These are phyloP conservation scores for human DNA, from an alignment of 2,113 vertebrate species.

Conservation along the genomic window GRCh38 chr15:95497001-95497500, in stretches of 20 bases:
- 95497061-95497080: not conserved
- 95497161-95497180: constrained; percentile 59
- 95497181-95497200: constrained; percentile 32
- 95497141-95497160: constrained; percentile 10
- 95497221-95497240: constrained; percentile 60
- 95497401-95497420: not conserved
- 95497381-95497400: not conserved
- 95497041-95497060: not conserved
- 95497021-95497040: no score
- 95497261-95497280: constrained; percentile 21
- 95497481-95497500: not conserved
- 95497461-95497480: not conserved
- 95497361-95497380: not conserved
- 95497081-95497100: not conserved
- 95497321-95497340: accelerated
- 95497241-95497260: constrained; percentile 70
- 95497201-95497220: constrained; percentile 59
- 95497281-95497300: not conserved
- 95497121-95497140: not conserved
- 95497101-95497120: not conserved
- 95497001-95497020: not conserved
- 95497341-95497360: not conserved
- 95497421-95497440: constrained; percentile 37
- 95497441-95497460: not conserved
- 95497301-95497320: not conserved